These are phyloP conservation scores for Cataglyphis cursor DNA, from an alignment of 2,888 invertebrate genomes.

Conservation along the genomic window DNA sequence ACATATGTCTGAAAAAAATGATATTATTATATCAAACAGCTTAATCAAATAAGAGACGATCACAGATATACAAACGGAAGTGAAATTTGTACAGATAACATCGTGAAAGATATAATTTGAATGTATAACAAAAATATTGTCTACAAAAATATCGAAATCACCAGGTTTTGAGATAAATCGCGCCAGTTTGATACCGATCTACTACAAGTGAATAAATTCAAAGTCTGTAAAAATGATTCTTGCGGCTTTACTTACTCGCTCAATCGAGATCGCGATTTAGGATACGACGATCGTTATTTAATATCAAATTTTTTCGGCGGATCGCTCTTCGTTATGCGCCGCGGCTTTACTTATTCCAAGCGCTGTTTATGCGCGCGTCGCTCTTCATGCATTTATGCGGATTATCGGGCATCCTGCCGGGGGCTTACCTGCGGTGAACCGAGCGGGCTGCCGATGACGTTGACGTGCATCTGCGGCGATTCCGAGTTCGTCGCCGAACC, in stretches of 20 bases:
- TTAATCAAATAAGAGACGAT: not conserved
- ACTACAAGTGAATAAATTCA: not conserved
- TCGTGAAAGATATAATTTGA: not conserved
- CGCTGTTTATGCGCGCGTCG: not conserved
- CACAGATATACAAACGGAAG: not conserved
- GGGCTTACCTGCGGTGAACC: constrained; percentile 73
- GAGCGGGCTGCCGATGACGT: constrained; percentile 71
- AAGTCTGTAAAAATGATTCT: not conserved
- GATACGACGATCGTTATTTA: not conserved
- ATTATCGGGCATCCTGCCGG: not conserved
- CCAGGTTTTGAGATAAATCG: not conserved
- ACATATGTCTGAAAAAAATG: not conserved
- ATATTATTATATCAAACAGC: not conserved
- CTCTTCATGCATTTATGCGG: constrained; percentile 48
- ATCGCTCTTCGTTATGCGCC: not conserved
- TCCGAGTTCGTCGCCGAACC: constrained; percentile 64
- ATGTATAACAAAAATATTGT: not conserved
- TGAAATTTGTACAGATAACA: not conserved
- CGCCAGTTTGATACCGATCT: not conserved
- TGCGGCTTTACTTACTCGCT: not conserved
- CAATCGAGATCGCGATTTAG: not conserved
- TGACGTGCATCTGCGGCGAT: constrained; percentile 63
- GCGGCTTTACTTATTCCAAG: not conserved
- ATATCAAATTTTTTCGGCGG: not conserved
- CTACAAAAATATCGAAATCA: not conserved